phyloP scores from a whole-genome alignment of 2,888 invertebrate species.

The Apamea crenata region DNA sequence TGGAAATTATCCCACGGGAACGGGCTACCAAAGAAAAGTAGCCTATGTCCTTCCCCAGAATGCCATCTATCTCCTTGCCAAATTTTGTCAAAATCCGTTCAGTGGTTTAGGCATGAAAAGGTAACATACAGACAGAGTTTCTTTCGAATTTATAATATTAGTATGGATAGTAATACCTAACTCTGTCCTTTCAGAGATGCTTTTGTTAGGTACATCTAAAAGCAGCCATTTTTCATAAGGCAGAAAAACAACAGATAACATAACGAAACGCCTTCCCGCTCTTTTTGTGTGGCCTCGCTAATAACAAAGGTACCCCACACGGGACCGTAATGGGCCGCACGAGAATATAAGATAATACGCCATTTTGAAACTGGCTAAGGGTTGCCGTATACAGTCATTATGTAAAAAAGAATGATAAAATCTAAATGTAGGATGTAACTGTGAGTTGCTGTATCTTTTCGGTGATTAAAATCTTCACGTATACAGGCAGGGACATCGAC shows the following conservation, averaged over 20 bases:
- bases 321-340: constrained; percentile 35
- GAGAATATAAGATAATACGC: constrained; percentile 47
- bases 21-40: neutral
- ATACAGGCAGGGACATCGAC: too few species aligned
- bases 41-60: neutral
- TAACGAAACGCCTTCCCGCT: constrained; percentile 1
- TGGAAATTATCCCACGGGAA: too few species aligned
- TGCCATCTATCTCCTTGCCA: neutral
- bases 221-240: constrained; percentile 29
- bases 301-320: constrained; percentile 45
- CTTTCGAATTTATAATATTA: neutral
- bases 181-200: neutral
- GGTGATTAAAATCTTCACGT: constrained; percentile 6
- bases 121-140: neutral
- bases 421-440: constrained; percentile 35
- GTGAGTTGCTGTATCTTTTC: neutral
- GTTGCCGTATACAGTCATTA: constrained; percentile 32
- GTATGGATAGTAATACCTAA: neutral
- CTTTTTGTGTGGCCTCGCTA: constrained; percentile 31
- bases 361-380: constrained; percentile 42
- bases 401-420: constrained; percentile 41
- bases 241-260: constrained; percentile 27
- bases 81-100: neutral
- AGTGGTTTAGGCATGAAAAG: neutral
- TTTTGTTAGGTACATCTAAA: constrained; percentile 3